Evolutionary conservation across 2,797 vertebrate genomes (phyloP).

Genomic region (Hipposideros larvatus): DNA sequence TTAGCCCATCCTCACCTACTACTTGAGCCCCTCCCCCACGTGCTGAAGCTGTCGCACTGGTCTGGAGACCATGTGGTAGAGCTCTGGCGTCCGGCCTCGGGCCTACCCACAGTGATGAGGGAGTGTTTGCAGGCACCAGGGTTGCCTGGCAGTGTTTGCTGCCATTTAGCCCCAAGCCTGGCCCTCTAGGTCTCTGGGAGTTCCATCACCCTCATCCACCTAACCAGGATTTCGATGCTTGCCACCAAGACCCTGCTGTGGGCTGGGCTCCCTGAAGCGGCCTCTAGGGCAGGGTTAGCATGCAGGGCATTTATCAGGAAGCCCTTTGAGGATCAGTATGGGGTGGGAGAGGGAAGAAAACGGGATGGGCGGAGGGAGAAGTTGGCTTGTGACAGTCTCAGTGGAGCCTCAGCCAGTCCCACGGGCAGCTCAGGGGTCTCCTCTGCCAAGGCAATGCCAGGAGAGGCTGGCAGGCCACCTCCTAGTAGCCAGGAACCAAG

Average conservation of each 20-base stretch:
- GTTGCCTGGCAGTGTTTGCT: not conserved
- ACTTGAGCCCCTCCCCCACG: not conserved
- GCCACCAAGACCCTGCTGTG: not conserved
- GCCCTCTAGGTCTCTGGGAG: too few relatives aligned
- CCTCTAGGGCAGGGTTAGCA: too few relatives aligned
- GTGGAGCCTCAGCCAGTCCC: not conserved
- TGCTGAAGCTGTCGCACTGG: not conserved
- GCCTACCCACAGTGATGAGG: not conserved
- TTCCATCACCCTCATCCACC: too few relatives aligned
- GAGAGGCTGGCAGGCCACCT: not conserved
- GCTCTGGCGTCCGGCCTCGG: rapidly evolving
- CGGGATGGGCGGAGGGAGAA: too few relatives aligned
- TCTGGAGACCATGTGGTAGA: not conserved
- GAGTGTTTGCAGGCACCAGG: not conserved
- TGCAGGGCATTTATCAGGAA: not conserved
- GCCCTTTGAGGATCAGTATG: not conserved
- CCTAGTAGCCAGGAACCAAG: not conserved
- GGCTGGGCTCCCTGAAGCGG: not conserved
- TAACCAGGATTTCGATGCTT: not conserved
- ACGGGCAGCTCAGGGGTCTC: not conserved
- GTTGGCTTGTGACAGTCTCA: rapidly evolving
- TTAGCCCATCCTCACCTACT: not conserved
- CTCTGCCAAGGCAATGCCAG: not conserved
- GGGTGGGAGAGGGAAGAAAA: not conserved
- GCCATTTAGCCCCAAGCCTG: not conserved